Percentiles rank a stretch among this genome's conserved stretches.
Evolutionary conservation across 2,113 vertebrate genomes (phyloP).

Genomic region (Eudyptes chrysolophus): DNA sequence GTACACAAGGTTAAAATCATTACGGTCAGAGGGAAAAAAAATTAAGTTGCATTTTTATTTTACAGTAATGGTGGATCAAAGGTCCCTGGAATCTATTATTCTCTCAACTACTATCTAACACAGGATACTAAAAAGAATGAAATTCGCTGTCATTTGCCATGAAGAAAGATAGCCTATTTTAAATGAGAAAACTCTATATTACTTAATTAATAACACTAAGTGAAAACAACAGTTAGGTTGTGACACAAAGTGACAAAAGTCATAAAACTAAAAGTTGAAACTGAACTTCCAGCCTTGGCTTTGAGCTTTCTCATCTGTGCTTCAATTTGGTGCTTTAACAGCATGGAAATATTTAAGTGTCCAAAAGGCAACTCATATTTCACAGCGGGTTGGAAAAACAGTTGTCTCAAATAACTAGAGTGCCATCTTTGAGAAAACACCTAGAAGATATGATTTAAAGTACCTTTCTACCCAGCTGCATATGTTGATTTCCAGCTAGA

Average conservation of each 20-base stretch:
- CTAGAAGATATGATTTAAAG: not conserved
- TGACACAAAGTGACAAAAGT: constrained; percentile 51
- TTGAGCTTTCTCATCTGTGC: constrained; percentile 30
- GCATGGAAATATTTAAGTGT: not conserved
- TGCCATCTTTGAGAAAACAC: not conserved
- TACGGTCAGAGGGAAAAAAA: constrained; percentile 58
- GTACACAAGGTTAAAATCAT: constrained; percentile 84
- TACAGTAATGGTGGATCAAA: constrained; percentile 76
- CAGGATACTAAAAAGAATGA: constrained; percentile 48
- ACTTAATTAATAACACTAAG: constrained; percentile 62
- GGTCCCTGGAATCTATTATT: constrained; percentile 72
- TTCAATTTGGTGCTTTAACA: constrained; percentile 52
- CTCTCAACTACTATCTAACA: constrained; percentile 69
- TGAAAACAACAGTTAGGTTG: constrained; percentile 53
- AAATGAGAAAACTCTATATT: constrained; percentile 55
- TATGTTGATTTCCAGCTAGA: not conserved
- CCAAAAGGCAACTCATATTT: not conserved
- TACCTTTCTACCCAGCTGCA: not conserved
- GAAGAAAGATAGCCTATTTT: constrained; percentile 47
- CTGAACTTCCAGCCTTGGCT: constrained; percentile 38
- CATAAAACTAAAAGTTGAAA: constrained; percentile 47
- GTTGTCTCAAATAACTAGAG: constrained; percentile 22
- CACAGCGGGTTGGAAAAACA: constrained; percentile 7
- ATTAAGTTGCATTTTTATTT: constrained; percentile 72
- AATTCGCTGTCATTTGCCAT: constrained; percentile 33